Conservation (phyloP, 2,113 vertebrate genomes). For the Natator depressus region DNA sequence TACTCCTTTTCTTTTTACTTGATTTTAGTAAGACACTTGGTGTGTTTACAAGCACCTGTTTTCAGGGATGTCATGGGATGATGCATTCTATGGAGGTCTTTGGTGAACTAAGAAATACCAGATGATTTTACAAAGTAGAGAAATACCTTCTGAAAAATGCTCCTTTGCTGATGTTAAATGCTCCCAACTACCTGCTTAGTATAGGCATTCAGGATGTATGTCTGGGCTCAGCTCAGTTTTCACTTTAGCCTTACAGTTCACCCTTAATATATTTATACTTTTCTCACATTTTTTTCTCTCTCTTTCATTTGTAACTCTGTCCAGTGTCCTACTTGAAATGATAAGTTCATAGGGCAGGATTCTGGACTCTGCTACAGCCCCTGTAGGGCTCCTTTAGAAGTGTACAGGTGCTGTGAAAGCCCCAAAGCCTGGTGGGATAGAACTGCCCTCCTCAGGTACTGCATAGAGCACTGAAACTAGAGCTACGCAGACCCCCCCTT, state of each 20-base stretch:
- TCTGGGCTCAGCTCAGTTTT: too few relatives aligned
- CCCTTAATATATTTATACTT: too few relatives aligned
- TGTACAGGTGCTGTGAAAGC: background rate
- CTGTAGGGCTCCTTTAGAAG: background rate
- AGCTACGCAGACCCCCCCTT: background rate
- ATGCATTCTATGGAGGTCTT: background rate
- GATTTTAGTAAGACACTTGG: background rate
- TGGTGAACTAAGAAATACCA: background rate
- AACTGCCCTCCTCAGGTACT: background rate
- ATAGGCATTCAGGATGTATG: too few relatives aligned
- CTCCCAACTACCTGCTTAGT: background rate
- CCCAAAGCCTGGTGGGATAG: background rate
- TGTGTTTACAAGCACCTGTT: background rate
- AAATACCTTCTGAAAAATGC: background rate
- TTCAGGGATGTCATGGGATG: background rate
- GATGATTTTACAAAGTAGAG: background rate
- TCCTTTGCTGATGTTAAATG: background rate
- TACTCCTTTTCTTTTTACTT: too few relatives aligned
- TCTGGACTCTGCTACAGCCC: background rate
- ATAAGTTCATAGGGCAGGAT: background rate
- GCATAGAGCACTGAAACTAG: background rate
- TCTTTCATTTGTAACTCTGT: background rate
- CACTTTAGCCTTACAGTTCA: too few relatives aligned
- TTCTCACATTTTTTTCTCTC: background rate
- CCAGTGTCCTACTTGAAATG: background rate